Percentiles rank a stretch among this genome's conserved stretches.
Evolutionary conservation across 1,140 invertebrate species (phyloP).

Genomic region (Trichonephila clavata): DNA sequence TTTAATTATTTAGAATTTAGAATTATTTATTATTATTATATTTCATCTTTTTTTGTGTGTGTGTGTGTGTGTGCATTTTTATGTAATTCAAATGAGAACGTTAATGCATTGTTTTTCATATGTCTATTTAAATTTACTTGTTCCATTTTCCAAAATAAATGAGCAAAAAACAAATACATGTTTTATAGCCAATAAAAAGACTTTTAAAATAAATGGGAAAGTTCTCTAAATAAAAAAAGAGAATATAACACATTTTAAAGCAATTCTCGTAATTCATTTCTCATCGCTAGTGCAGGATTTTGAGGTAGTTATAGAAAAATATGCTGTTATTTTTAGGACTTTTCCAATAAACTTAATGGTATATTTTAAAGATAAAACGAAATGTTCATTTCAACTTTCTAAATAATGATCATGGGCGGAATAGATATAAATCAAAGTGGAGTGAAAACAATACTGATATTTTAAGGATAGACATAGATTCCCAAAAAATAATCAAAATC

Average conservation of each 20-base stretch:
- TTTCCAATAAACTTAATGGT: conserved; percentile 6
- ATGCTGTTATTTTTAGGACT: neutral
- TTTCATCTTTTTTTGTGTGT: too few species aligned
- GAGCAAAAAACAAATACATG: neutral
- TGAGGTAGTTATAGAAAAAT: neutral
- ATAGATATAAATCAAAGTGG: neutral
- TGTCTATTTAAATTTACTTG: neutral
- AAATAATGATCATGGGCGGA: neutral
- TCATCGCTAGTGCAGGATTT: neutral
- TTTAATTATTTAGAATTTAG: too few species aligned
- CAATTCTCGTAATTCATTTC: neutral
- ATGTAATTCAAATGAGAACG: too few species aligned
- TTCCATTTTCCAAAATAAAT: neutral
- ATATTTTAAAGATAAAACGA: neutral
- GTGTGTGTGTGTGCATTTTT: too few species aligned
- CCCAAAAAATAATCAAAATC: neutral
- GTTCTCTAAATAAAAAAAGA: neutral
- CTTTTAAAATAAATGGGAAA: neutral
- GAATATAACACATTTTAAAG: neutral
- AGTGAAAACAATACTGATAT: neutral
- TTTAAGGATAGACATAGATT: neutral
- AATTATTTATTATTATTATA: too few species aligned
- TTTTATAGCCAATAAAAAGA: neutral
- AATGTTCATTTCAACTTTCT: neutral
- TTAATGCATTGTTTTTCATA: neutral